Conservation (phyloP, 2,113 vertebrate genomes). For the Ailurus styani region DNA sequence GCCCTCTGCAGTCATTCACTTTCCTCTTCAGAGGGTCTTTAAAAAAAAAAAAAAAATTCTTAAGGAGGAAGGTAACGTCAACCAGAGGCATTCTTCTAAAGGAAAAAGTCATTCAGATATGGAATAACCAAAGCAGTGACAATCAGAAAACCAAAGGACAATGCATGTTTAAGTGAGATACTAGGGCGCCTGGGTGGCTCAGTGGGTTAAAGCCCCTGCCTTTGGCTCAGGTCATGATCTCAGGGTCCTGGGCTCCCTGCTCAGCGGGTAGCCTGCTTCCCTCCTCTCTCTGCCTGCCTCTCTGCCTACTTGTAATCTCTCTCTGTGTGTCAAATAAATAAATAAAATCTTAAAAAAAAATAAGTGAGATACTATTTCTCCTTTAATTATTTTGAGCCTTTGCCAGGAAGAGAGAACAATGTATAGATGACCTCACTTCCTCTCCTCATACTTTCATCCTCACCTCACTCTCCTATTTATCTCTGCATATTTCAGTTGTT, state of each 20-base stretch:
- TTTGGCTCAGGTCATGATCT: no score
- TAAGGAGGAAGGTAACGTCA: background rate
- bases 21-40: background rate
- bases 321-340: no score
- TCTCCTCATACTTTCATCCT: background rate
- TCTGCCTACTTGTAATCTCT: no score
- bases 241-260: no score
- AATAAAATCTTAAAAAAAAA: no score
- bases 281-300: no score
- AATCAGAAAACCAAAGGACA: background rate
- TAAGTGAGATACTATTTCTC: background rate
- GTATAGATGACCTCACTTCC: background rate
- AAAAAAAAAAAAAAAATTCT: background rate
- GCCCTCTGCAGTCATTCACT: background rate
- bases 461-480: background rate
- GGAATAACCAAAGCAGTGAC: background rate
- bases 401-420: background rate
- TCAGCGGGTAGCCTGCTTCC: no score
- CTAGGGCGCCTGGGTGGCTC: no score
- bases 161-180: background rate
- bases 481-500: background rate
- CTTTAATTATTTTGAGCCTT: background rate
- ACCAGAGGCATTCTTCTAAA: background rate
- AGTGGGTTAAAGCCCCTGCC: no score
- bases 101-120: background rate